phyloP scores from a whole-genome alignment of 2,113 vertebrate species.

The Gavialis gangeticus region DNA sequence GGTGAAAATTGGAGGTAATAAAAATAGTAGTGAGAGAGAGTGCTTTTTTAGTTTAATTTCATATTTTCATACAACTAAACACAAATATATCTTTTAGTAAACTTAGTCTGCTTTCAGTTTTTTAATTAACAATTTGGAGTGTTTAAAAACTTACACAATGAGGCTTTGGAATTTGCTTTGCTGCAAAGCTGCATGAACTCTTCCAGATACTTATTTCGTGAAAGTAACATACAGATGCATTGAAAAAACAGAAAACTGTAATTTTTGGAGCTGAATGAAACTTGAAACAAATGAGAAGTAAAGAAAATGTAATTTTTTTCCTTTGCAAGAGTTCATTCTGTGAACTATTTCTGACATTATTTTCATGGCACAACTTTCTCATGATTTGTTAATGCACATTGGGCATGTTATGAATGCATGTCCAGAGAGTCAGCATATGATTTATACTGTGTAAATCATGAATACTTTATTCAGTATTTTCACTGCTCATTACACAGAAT shows the following conservation, averaged over 20 bases:
- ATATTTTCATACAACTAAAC: not conserved
- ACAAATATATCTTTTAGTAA: not conserved
- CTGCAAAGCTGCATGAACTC: not conserved
- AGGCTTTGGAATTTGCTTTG: not conserved
- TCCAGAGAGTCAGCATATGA: conserved; percentile 51
- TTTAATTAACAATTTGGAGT: not conserved
- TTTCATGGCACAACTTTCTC: not conserved
- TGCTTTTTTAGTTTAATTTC: not conserved
- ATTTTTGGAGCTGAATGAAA: not conserved
- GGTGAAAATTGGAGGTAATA: not conserved
- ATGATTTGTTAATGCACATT: conserved; percentile 28
- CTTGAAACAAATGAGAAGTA: conserved; percentile 8
- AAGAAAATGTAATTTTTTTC: conserved; percentile 33
- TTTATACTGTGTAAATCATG: conserved; percentile 68
- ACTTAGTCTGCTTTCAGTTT: not conserved
- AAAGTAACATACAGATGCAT: not conserved
- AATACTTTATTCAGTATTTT: conserved; percentile 74
- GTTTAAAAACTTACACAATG: not conserved
- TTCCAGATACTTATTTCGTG: not conserved
- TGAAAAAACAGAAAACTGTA: not conserved
- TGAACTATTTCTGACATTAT: conserved; percentile 18
- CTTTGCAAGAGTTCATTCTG: not conserved
- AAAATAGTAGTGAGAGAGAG: not conserved
- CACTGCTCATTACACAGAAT: conserved; percentile 60
- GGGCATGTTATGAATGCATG: conserved; percentile 28